Base-by-base conservation (phyloP, 2,888 invertebrate species). In the Campoletis raptor region DNA sequence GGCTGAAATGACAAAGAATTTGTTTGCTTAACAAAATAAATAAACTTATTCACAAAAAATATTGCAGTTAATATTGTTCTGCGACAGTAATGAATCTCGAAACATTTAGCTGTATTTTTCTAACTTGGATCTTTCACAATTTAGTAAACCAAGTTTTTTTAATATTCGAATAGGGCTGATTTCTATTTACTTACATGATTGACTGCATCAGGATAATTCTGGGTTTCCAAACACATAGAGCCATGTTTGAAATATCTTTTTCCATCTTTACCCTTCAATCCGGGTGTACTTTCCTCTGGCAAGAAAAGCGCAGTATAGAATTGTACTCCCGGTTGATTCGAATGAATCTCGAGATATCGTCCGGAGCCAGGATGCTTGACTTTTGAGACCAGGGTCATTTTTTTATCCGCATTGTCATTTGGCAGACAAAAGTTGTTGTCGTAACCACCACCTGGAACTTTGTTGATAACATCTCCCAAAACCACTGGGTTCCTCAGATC, bases 321-420 rank as follows among this genome's bases (percentile, higher is more conserved):
- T 94, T 99, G 98, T 82, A 99, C 96, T 0, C 98, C 98, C 0
- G 98, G 98, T 93, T 98, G 98, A 93, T 98, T 97, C 85, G 98
- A 97, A 90, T 96, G 97, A 0, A 98, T 96, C 93, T 98, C 97
- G 80, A 99, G 92, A 76, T 95, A 96, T 85, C 98, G 95, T 2
- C 98, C 98, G 37, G 96, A 95, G 18, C 93, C 89, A 0, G 97
- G 96, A 94, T 98, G 97, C 6, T 95, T 90, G 0, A 96, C 96
- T 90, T 96, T 96, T 89, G 97, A 96, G 48, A 97, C 96, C 89
- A 97, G 96, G 2, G 95, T 95, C 42, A 95, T 91, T 66, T 95
- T 95, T 88, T 88, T 78, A 40, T 74, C 57, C 24, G 85, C 72
- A 10, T 82, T 54, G 18, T 83, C 85, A 9, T 88, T 87, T 0